Evolutionary conservation across 2,797 vertebrate genomes (phyloP).

Genomic region (Cichlasoma orientale): DNA sequence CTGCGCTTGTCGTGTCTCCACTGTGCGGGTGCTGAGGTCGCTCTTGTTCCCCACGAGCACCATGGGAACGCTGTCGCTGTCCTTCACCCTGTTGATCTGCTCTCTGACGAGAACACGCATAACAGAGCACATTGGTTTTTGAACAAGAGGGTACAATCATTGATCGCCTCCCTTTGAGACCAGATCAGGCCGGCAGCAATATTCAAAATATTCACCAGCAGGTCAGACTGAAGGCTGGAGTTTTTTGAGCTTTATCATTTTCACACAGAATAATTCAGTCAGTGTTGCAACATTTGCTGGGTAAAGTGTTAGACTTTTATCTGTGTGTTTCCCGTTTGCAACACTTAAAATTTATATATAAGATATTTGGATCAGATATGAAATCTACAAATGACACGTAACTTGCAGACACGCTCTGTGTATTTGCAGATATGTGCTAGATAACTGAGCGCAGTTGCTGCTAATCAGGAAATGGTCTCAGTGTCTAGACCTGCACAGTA

Average conservation of each 20-base stretch:
- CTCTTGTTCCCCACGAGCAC: conserved; percentile 86
- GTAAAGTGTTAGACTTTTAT: neutral
- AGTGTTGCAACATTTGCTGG: neutral
- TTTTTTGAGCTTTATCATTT: neutral
- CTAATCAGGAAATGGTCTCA: conserved; percentile 20
- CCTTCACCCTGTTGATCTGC: conserved; percentile 86
- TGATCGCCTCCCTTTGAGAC: neutral
- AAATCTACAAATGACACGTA: neutral
- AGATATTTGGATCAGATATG: neutral
- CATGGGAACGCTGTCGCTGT: conserved; percentile 85
- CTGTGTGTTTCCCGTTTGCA: neutral
- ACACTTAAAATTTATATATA: neutral
- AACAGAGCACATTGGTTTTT: neutral
- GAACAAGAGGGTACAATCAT: neutral
- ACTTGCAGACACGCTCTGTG: neutral
- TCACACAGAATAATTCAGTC: neutral
- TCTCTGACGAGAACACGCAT: conserved; percentile 64
- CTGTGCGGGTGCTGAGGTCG: conserved; percentile 77
- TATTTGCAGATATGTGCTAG: neutral
- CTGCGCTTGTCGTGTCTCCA: conserved; percentile 79
- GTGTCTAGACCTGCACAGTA: neutral
- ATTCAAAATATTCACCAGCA: neutral
- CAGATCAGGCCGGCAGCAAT: neutral
- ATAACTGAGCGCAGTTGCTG: conserved; percentile 14
- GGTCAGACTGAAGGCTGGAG: neutral